phyloP scores from a whole-genome alignment of 2,797 vertebrate genomes.

The Delichon dasypus region DNA sequence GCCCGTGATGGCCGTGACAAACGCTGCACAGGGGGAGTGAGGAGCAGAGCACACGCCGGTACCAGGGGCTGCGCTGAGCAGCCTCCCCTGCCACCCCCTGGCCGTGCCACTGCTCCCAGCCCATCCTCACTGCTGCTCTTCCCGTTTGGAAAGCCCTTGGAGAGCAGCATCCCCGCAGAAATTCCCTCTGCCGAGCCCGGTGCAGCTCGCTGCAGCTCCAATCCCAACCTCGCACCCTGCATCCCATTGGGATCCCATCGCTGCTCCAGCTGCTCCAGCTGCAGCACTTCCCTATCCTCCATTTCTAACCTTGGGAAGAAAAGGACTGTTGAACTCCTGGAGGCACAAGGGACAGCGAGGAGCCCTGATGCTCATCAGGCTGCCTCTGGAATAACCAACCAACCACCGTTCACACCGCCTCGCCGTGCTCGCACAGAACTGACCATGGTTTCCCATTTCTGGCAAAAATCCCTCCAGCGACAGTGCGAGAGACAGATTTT shows the following conservation, averaged over 20 bases:
- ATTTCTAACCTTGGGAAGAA: not conserved
- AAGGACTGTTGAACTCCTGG: fast-evolving
- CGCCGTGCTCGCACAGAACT: not conserved
- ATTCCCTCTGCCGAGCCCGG: no score
- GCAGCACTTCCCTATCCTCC: fast-evolving
- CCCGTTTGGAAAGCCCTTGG: not conserved
- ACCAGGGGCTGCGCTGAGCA: fast-evolving
- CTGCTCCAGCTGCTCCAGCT: not conserved
- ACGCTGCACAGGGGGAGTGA: fast-evolving
- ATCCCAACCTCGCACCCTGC: no score
- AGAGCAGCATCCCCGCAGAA: not conserved
- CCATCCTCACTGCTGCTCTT: no score
- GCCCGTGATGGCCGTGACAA: not conserved
- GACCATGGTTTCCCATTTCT: not conserved
- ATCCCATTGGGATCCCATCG: no score
- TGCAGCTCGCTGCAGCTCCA: not conserved
- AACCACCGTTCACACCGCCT: not conserved
- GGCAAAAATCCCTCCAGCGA: not conserved
- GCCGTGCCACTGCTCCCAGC: no score
- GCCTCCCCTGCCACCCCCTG: not conserved
- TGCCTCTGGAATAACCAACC: not conserved
- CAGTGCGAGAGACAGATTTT: not conserved
- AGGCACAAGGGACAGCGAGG: not conserved
- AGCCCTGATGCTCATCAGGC: fast-evolving
- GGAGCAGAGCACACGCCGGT: not conserved